Percentiles rank a stretch among this genome's conserved stretches.
Conservation (phyloP, 2,888 invertebrate genomes). For the Biston stratarius region DNA sequence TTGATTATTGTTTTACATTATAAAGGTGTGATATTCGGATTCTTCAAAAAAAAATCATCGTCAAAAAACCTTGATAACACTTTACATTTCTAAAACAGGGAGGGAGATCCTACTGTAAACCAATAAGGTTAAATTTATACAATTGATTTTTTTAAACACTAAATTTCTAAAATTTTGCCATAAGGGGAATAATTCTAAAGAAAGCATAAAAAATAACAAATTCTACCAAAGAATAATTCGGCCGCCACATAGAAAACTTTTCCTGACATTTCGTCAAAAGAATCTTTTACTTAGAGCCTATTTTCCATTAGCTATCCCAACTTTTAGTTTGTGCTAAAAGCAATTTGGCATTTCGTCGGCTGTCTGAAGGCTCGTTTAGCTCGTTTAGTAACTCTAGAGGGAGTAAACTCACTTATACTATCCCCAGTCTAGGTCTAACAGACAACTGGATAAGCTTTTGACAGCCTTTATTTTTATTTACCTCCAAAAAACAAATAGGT, state of each 20-base stretch:
- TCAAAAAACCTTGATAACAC: no score
- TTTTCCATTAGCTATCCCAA: conserved; percentile 9
- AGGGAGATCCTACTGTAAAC: no score
- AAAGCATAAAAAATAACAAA: no score
- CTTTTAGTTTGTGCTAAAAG: conserved; percentile 21
- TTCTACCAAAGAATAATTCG: neutral
- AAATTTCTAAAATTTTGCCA: no score
- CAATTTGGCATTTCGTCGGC: conserved; percentile 27
- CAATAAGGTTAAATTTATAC: no score
- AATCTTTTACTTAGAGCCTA: neutral
- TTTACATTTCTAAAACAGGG: no score
- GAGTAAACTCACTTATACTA: conserved; percentile 26
- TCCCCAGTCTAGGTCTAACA: conserved; percentile 1
- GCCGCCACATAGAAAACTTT: neutral
- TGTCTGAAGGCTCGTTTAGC: conserved; percentile 10
- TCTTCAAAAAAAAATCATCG: no score
- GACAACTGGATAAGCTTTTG: conserved; percentile 8
- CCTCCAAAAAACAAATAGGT: neutral
- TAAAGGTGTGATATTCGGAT: no score
- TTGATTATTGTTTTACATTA: no score
- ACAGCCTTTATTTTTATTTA: conserved; percentile 1
- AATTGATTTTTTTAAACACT: no score
- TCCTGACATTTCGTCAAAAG: neutral
- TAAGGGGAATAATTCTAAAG: no score
- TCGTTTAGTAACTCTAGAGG: conserved; percentile 12